Base-by-base conservation (phyloP, 2,888 invertebrate species). In the Tachina lurida region DNA sequence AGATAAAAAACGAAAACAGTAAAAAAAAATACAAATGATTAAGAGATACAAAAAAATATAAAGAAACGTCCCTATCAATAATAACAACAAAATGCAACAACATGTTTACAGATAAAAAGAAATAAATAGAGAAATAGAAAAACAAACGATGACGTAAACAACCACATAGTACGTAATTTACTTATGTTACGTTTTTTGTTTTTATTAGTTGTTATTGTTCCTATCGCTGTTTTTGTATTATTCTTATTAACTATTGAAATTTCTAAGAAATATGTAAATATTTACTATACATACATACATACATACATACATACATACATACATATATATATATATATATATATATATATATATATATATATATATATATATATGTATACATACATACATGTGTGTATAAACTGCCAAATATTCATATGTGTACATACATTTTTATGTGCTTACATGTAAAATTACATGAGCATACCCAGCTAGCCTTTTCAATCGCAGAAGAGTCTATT, bases 91-190 rank as follows among this genome's bases (percentile, higher is more conserved):
- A 68, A 68, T 41, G 54, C 58, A 67, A 60, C 56, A 70, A 43
- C 58, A 62, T 84, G 65, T 73, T 77, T 77, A 77, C 71, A 68
- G 43, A 10, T 70, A 10, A 78, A 70, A 67, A 58, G 31, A 7
- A 31, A 31, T 31, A 7, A 31, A 31, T 31, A 31, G 31, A 31
- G 7, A 56, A 45, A 49, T 47, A 47, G 22, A 8, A 65, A 47
- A 65, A 65, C 10, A 65, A 85, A 60, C 22, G 52, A 58, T 85
- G 85, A 85, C 85, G 85, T 85, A 82, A 80, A 78, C 81, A 74
- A 49, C 85, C 74, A 63, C 78, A 67, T 22, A 22, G 1, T 68
- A 75, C 85, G 78, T 85, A 85, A 85, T 79, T 82, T 82, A 75
- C 78, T 78, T 31, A 31, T 7, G 31, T 71, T 22, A 63, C 47